Evolutionary conservation across 2,888 invertebrate species (phyloP), one percentile per base, ranked within the genome.

Genomic region (Prenolepis imparis): DNA sequence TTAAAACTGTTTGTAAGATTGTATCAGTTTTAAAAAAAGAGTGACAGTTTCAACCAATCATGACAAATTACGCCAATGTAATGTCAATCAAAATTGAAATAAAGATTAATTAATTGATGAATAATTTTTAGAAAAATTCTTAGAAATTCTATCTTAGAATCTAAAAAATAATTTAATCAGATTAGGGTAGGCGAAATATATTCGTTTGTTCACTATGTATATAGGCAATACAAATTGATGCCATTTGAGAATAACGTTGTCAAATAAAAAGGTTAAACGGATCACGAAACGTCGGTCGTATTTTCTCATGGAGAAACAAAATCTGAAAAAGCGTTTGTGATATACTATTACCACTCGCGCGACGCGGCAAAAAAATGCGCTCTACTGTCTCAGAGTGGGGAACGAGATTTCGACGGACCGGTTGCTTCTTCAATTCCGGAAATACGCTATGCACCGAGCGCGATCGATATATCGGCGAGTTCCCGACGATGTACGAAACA

Each of bases 371-470:
- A 36, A 64, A 32, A 68, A 52, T 24, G 85, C 81, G 86, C 81
- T 84, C 83, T 80, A 80, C 78, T 77, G 88, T 75, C 86, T 83
- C 84, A 84, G 88, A 89, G 87, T 90, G 89, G 88, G 82, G 88
- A 89, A 88, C 84, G 83, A 89, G 88, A 78, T 70, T 80, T 70
- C 36, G 21, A 59, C 52, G 52, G 52, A 8, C 52, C 32, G 57
- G 32, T 18, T 28, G 36, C 41, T 59, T 80, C 44, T 72, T 80
- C 57, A 80, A 68, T 77, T 68, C 68, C 55, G 6, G n/a, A 12
- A 77, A 70, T 59, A 72, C 70, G 57, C 21, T 41, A 8, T 68
- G 57, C 55, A 39, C 39, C 11, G 15, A 11, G 57, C 41, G 3
- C 70, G 78, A 70, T 78, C 78, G 78, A 78, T 70, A 68, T 28